Percentiles rank a stretch among this genome's conserved stretches.
Evolutionary conservation across 2,113 vertebrate species (phyloP).

Genomic region (Cacatua alba): DNA sequence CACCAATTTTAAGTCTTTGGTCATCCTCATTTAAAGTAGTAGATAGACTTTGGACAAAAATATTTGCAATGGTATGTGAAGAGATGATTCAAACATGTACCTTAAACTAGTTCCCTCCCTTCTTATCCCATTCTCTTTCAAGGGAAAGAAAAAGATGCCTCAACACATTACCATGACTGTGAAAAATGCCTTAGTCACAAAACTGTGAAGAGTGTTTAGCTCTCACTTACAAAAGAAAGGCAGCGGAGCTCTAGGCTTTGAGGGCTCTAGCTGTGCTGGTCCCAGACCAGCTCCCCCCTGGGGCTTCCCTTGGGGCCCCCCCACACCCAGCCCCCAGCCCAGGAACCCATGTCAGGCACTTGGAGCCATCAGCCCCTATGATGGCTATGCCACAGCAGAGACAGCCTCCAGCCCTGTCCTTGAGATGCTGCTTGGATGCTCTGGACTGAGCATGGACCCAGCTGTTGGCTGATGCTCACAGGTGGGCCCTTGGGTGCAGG

Average conservation of each 20-base stretch:
- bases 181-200: neutral
- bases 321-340: accelerated
- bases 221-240: neutral
- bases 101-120: neutral
- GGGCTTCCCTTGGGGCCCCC: accelerated
- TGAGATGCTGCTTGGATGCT: neutral
- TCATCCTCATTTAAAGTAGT: neutral
- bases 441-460: neutral
- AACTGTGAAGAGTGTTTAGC: neutral
- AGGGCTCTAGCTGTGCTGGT: neutral
- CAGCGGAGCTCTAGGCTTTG: neutral
- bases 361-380: accelerated
- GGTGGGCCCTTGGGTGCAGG: neutral
- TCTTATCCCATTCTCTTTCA: neutral
- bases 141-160: neutral
- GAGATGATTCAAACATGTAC: neutral
- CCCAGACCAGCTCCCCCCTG: accelerated
- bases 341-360: neutral
- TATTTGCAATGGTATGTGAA: neutral
- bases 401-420: neutral
- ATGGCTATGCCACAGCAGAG: accelerated
- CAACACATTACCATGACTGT: too few relatives aligned
- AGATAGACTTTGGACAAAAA: neutral
- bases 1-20: neutral
- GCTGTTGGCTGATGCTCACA: neutral